Evolutionary conservation across 2,113 vertebrate genomes (phyloP), one percentile per base, ranked within the genome.

Genomic region (Pelobates fuscus): DNA sequence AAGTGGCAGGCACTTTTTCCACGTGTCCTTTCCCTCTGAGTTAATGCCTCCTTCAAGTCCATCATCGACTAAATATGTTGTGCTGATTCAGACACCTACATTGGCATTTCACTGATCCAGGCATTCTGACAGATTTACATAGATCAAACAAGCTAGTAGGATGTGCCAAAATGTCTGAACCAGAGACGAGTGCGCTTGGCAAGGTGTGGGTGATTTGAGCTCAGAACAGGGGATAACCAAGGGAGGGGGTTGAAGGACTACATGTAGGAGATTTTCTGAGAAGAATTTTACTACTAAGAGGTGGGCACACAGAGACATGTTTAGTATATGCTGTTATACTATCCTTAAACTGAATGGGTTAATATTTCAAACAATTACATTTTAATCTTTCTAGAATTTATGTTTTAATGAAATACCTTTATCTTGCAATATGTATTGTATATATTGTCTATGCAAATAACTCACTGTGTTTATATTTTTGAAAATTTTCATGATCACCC

Each of bases 61-160:
- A 77, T 77, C 73, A 77, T 77, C 73, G 20, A 46, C 44, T 77
- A 77, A 77, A 77, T 68, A 77, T 77, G 73, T 68, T 67, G 5
- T 52, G 73, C 66, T 77, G 65, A 77, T 77, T 46, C 67, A 52
- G 73, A 77, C 65, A 68, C 73, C 73, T 68, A 67, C 73, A 20
- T 20, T 77, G 73, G 73, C 55, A 77, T 77, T 49, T 77, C 55
- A 68, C 64, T 68, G 73, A 68, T 77, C 55, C 65, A 41, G 44
- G 57, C 73, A 25, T 77, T 61, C 73, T 77, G 73, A 77, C 64
- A 77, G 73, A 66, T 77, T 77, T 68, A 77, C 64, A 49, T 59
- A 68, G 32, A 77, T 77, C 64, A 77, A 77, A 77, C 73, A 77
- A 77, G 73, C 73, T 26, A 52, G 73, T 77, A 58, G 73, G 73